Percentiles rank a stretch among this genome's conserved stretches.
Conservation (phyloP, 2,113 vertebrate genomes). For the Poicephalus meyeri region DNA sequence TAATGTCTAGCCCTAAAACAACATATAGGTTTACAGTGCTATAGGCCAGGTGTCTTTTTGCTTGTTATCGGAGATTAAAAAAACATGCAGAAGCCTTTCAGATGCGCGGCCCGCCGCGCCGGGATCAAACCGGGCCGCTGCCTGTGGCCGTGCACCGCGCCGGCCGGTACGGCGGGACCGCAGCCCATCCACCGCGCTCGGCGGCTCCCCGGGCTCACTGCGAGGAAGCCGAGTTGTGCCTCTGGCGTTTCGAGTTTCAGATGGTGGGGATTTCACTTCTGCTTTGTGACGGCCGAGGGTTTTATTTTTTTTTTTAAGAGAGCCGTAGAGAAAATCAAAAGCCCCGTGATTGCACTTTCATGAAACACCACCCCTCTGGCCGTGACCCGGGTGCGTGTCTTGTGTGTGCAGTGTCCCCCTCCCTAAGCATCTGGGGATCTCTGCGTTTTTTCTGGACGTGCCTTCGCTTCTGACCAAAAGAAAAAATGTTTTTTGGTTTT, state of each 20-base stretch:
- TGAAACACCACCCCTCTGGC: constrained; percentile 11
- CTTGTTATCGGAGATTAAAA: constrained; percentile 75
- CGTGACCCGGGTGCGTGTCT: not conserved
- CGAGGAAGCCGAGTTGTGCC: constrained; percentile 61
- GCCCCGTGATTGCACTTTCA: constrained; percentile 40
- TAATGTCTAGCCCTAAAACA: constrained; percentile 81
- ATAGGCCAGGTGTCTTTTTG: constrained; percentile 79
- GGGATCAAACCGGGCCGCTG: not conserved
- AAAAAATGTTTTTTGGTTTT: not conserved
- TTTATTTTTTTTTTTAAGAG: not conserved
- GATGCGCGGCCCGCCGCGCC: constrained; percentile 3
- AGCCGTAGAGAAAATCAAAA: constrained; percentile 49
- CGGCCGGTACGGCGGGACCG: not conserved
- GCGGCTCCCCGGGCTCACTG: not conserved
- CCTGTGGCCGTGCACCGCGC: not conserved
- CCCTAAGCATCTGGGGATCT: not conserved
- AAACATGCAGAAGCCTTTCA: constrained; percentile 71
- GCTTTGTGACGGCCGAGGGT: constrained; percentile 60
- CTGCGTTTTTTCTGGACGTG: not conserved
- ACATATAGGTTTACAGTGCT: constrained; percentile 78
- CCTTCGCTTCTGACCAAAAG: not conserved
- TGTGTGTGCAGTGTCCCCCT: not conserved
- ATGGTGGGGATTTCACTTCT: constrained; percentile 79
- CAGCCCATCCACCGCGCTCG: not conserved
- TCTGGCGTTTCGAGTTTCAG: constrained; percentile 75